A percentile compares a stretch with the other conserved stretches of the same genome.
Conservation (phyloP, 2,797 vertebrate species). For the Gorsachius magnificus region DNA sequence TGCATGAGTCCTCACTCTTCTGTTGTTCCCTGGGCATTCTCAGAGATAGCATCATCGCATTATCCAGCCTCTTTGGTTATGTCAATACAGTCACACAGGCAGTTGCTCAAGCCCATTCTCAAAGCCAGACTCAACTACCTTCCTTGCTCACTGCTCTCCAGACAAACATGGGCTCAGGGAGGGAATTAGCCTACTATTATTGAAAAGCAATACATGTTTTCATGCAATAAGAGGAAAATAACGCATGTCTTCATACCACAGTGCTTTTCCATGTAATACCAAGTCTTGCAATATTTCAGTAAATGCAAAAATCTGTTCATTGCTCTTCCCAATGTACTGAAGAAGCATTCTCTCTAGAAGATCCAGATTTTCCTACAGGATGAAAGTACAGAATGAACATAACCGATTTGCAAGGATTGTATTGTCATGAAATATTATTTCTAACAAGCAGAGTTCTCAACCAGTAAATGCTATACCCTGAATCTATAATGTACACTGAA, state of each 20-base stretch:
- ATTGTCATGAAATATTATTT: neutral
- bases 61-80: neutral
- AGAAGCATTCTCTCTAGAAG: neutral
- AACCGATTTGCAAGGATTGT: neutral
- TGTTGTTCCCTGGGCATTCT: neutral
- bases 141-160: accelerated
- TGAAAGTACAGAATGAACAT: neutral
- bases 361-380: neutral
- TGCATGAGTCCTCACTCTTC: neutral
- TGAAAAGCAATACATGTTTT: neutral
- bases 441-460: neutral
- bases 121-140: neutral
- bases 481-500: neutral
- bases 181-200: neutral
- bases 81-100: neutral
- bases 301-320: neutral
- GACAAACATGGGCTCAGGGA: neutral
- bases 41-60: neutral
- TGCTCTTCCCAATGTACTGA: neutral
- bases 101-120: neutral
- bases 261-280: neutral
- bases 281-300: neutral
- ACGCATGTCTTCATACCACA: neutral
- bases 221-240: neutral
- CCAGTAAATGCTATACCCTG: neutral